These are phyloP conservation scores for Ormyrus rosae DNA, from an alignment of 2,888 invertebrate genomes.

Conservation along the genomic window DNA sequence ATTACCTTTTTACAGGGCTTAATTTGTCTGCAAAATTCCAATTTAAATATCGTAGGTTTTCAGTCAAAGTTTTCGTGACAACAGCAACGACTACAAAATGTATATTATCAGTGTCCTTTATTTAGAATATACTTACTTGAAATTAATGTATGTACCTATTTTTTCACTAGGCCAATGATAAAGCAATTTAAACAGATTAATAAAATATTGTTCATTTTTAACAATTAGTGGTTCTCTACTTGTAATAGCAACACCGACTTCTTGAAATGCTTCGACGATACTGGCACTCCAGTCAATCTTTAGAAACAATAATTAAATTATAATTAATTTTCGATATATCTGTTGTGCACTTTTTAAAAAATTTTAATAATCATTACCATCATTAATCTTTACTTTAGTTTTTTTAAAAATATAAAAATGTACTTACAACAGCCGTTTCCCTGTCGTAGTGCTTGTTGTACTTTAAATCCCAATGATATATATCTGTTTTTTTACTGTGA, in stretches of 20 bases:
- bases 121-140: no score
- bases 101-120: no score
- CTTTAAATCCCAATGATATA: background rate
- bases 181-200: conserved; percentile 9
- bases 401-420: background rate
- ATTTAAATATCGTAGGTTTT: conserved; percentile 6
- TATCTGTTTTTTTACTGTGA: background rate
- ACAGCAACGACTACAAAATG: background rate
- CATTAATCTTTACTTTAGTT: no score
- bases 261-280: background rate
- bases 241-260: background rate
- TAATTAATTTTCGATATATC: no score
- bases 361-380: no score
- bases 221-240: conserved; percentile 11
- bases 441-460: background rate
- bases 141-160: background rate
- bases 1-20: background rate
- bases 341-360: no score
- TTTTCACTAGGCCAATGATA: background rate
- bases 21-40: conserved; percentile 4
- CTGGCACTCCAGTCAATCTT: background rate
- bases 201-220: conserved; percentile 16
- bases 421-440: background rate
- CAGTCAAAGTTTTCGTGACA: background rate
- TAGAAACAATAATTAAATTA: background rate